phyloP scores from a whole-genome alignment of 2,888 invertebrate species.

The Eilema sororculum region DNA sequence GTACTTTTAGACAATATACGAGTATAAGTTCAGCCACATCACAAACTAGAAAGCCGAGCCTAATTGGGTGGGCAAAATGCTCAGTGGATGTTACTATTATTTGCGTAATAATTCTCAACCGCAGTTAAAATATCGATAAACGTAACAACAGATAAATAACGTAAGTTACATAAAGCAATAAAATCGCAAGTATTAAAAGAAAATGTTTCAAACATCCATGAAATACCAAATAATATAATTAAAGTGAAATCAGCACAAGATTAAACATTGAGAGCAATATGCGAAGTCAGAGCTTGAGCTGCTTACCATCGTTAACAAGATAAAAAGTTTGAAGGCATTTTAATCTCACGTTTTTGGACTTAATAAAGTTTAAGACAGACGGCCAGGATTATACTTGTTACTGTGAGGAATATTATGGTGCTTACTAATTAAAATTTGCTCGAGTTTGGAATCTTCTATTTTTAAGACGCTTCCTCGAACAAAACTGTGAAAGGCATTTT shows the following conservation, averaged over 20 bases:
- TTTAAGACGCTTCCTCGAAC: neutral
- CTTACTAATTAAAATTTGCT: slow-evolving; percentile 28
- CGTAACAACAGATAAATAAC: neutral
- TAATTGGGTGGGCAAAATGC: too few species aligned
- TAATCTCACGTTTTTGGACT: slow-evolving; percentile 46
- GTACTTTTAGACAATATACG: too few species aligned
- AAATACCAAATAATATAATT: slow-evolving; percentile 6
- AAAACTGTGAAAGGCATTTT: neutral
- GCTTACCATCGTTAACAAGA: slow-evolving; percentile 34
- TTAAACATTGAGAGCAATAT: slow-evolving; percentile 21
- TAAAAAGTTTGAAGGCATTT: slow-evolving; percentile 43
- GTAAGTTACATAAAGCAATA: neutral
- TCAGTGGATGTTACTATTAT: too few species aligned
- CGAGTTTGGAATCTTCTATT: neutral
- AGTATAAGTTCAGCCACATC: too few species aligned
- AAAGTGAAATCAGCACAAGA: slow-evolving; percentile 1
- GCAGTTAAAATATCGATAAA: neutral
- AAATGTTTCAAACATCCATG: neutral
- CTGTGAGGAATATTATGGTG: slow-evolving; percentile 12
- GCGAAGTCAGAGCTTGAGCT: slow-evolving; percentile 19
- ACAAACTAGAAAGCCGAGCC: too few species aligned
- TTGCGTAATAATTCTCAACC: neutral
- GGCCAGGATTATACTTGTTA: slow-evolving; percentile 26
- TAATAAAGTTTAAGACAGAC: slow-evolving; percentile 40
- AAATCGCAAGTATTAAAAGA: neutral